Evolutionary conservation across 2,113 vertebrate species (phyloP).

Genomic region (Balaeniceps rex): DNA sequence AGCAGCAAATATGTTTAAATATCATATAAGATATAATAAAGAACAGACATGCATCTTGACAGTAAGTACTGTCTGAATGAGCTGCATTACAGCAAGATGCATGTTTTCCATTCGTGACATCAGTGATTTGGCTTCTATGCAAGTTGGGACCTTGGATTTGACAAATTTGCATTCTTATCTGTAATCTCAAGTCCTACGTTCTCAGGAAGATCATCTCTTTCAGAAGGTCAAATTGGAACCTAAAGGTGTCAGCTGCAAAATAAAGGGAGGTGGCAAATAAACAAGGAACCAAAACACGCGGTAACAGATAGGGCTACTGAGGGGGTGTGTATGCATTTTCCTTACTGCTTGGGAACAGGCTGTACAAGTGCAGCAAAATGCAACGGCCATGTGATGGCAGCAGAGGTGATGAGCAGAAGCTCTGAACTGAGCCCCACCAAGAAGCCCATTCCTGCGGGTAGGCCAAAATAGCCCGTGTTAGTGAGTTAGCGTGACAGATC

Average conservation of each 20-base stretch:
- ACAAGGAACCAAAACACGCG: neutral
- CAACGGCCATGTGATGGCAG: neutral
- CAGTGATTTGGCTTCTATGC: neutral
- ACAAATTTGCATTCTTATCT: neutral
- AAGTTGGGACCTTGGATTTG: neutral
- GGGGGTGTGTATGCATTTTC: neutral
- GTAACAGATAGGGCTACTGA: neutral
- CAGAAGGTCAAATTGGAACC: neutral
- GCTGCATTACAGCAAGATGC: neutral
- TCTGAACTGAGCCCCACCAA: neutral
- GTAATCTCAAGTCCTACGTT: neutral
- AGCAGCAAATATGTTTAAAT: neutral
- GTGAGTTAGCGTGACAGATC: neutral
- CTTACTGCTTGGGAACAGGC: neutral
- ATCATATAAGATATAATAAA: neutral
- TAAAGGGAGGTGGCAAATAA: neutral
- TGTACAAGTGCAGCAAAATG: neutral
- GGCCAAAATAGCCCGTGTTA: neutral
- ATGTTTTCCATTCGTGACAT: neutral
- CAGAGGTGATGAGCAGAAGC: neutral
- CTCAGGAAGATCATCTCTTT: neutral
- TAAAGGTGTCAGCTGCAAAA: neutral
- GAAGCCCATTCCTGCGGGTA: neutral
- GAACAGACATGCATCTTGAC: neutral
- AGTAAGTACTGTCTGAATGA: neutral